Percentiles rank a stretch among this genome's conserved stretches.
Conservation (phyloP, 2,113 vertebrate species). For the Elephas maximus region DNA sequence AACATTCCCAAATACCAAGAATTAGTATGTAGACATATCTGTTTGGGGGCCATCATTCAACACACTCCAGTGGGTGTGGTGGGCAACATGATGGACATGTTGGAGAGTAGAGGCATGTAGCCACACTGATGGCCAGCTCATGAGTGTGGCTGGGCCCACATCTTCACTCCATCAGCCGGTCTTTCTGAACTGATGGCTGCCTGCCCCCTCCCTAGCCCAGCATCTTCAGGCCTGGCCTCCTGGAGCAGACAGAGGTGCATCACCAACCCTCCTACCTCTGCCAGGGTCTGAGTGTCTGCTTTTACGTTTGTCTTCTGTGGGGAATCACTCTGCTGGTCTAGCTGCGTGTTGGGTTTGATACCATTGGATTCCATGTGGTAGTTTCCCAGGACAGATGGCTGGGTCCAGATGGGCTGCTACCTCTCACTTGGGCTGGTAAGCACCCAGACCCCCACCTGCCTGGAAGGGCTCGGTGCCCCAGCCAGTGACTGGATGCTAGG, state of each 20-base stretch:
- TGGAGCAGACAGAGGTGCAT: no score
- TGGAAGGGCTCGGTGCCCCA: neutral
- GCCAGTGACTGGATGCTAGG: neutral
- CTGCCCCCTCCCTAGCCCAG: neutral
- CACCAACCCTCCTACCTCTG: fast-evolving
- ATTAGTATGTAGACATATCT: neutral
- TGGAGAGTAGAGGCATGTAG: neutral
- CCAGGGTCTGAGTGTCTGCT: fast-evolving
- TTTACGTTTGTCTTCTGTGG: fast-evolving
- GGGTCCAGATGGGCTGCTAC: neutral
- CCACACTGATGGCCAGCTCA: fast-evolving
- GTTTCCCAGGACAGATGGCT: neutral
- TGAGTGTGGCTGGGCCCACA: no score
- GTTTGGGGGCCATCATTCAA: neutral
- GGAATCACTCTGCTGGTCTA: neutral
- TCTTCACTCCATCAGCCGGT: neutral
- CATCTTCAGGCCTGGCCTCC: neutral
- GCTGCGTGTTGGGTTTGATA: no score
- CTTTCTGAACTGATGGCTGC: neutral
- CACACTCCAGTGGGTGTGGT: neutral
- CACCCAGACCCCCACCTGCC: no score
- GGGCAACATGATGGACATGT: fast-evolving
- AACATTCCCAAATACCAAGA: neutral
- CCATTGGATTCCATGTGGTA: fast-evolving
- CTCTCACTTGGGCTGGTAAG: neutral